Evolutionary conservation across 2,797 vertebrate genomes (phyloP), one percentile per base, ranked within the genome.

Genomic region (Anguilla obscura): DNA sequence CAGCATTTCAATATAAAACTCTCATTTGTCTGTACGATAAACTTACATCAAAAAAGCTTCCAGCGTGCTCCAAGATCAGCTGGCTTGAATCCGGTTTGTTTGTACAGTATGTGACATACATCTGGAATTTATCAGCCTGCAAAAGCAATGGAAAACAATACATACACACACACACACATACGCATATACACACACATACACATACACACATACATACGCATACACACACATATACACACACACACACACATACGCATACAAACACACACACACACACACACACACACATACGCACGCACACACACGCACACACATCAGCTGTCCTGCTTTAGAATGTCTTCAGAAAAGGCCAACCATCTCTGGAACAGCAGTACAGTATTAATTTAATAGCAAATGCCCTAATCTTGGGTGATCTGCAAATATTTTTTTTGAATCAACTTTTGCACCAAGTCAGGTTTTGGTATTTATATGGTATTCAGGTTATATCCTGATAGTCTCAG

Each of bases 51-150:
- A 99, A 99, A 96, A 99, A 99, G 89, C 94, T 95, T 86, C 98
- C 97, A n/a, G 97, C 98, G 0, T 99, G 97, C 90, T 99, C 98
- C 95, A 99, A 94, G 89, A 99, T 98, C 84, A 99, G 97, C 94
- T 99, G 98, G 92, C 94, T 99, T 92, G 98, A 99, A 95, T 99
- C 98, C 1, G 98, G 98, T 91, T 99, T 99, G 94, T 99, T 99
- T 95, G 99, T 99, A 95, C 98, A 99, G 95, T 99, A 99, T 89
- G 97, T 97, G 90, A 99, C 98, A 89, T 99, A 99, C 94, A 99
- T 99, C 92, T 99, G 98, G 94, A 99, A 99, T 92, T 99, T 99
- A 94, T 99, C 98, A 87, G 98, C 98, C 98, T 99, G 93, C 88
- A 94, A 93, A 94, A 92, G 91, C 89, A 16, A 33, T 85, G 16